Conservation (phyloP, 2,888 invertebrate genomes). For the Anticlea derivata region DNA sequence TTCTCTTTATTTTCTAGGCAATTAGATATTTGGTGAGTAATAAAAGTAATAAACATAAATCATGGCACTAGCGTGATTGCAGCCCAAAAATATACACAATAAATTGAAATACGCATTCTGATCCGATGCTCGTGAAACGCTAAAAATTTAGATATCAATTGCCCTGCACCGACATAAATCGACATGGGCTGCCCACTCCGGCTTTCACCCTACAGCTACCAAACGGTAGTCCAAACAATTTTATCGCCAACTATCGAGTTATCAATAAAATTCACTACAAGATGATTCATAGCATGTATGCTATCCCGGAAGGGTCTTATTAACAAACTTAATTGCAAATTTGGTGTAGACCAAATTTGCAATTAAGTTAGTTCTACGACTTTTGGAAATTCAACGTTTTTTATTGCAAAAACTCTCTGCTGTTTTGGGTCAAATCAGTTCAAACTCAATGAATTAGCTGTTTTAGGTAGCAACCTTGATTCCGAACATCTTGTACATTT, state of each 20-base stretch:
- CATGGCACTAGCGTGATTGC: neutral
- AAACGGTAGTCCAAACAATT: slow-evolving; percentile 29
- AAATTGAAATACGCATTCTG: slow-evolving; percentile 16
- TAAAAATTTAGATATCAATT: slow-evolving; percentile 31
- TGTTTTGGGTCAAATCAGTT: no score
- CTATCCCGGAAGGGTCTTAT: no score
- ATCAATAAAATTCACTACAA: slow-evolving; percentile 45
- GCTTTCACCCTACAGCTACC: slow-evolving; percentile 27
- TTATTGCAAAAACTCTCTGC: no score
- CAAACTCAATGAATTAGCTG: no score
- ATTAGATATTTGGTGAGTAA: neutral
- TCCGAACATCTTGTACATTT: no score
- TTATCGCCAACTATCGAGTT: slow-evolving; percentile 34
- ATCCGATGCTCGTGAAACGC: slow-evolving; percentile 13
- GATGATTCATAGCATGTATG: no score
- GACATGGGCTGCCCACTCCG: slow-evolving; percentile 28
- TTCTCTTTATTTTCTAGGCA: neutral
- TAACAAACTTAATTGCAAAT: no score
- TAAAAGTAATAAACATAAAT: neutral
- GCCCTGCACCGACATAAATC: slow-evolving; percentile 32
- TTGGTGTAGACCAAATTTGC: no score
- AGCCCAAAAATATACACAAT: slow-evolving; percentile 5
- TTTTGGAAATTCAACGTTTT: no score
- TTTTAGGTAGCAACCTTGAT: no score
- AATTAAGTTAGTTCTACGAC: no score